Evolutionary conservation across 2,888 invertebrate genomes (phyloP).

Genomic region (Corythucha ciliata): DNA sequence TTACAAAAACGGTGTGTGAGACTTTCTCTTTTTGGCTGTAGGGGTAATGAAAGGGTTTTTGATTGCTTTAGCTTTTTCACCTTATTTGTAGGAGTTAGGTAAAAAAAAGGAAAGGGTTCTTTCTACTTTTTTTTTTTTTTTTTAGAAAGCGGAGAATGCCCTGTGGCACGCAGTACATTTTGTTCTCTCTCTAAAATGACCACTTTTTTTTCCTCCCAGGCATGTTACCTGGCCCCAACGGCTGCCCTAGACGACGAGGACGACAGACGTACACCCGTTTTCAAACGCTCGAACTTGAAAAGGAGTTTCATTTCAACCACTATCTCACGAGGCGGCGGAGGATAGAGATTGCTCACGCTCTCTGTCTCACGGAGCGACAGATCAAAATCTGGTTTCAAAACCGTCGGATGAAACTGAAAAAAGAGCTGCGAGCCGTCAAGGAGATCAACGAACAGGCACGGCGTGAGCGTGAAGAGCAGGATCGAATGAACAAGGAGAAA

Average conservation of each 20-base stretch:
- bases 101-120: no score
- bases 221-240: conserved; percentile 76
- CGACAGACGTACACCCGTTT: conserved; percentile 96
- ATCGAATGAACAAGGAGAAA: conserved; percentile 75
- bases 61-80: no score
- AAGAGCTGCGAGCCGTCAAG: conserved; percentile 49
- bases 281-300: conserved; percentile 95
- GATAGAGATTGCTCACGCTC: conserved; percentile 94
- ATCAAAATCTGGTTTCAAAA: conserved; percentile 98
- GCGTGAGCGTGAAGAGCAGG: conserved; percentile 81
- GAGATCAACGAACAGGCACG: conserved; percentile 92
- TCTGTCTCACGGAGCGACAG: conserved; percentile 91
- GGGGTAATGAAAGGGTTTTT: no score
- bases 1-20: no score
- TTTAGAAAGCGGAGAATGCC: no score
- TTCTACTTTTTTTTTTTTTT: no score
- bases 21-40: no score
- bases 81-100: no score
- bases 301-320: conserved; percentile 97
- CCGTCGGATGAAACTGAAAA: conserved; percentile 38
- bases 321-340: conserved; percentile 91
- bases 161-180: no score
- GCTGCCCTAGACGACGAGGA: conserved; percentile 86
- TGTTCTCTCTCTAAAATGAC: no score
- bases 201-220: conserved; percentile 53